Conservation (phyloP, 1,140 invertebrate species). For the Samia ricini region DNA sequence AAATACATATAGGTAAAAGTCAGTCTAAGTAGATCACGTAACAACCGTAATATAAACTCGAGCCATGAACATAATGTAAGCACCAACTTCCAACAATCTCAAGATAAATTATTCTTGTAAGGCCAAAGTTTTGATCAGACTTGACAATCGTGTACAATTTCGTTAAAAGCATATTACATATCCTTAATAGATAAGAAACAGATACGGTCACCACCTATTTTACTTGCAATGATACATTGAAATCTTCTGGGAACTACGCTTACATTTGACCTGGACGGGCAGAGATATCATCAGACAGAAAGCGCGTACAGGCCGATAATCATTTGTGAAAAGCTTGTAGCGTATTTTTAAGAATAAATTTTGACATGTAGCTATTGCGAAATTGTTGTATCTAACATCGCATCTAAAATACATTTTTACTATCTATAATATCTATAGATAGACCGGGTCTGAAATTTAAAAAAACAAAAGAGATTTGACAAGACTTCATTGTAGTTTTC, state of each 20-base stretch:
- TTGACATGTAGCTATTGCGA: no score
- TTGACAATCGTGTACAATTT: conserved; percentile 6
- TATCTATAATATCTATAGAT: no score
- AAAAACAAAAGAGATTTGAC: no score
- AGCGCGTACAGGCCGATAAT: no score
- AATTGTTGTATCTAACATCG: no score
- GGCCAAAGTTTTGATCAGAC: conserved; percentile 10
- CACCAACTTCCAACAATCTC: conserved; percentile 21
- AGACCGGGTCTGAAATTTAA: no score
- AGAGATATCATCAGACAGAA: neutral
- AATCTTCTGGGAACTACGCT: neutral
- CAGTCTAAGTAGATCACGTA: no score
- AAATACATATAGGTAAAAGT: no score
- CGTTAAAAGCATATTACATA: neutral
- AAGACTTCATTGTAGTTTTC: no score
- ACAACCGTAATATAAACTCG: neutral
- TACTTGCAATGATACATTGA: neutral
- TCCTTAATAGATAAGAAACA: neutral
- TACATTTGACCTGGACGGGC: neutral
- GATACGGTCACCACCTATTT: neutral
- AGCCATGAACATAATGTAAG: conserved; percentile 14
- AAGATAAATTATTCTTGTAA: conserved; percentile 13
- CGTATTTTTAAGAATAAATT: no score
- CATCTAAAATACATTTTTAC: no score
- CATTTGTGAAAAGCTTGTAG: no score